Percentiles rank a stretch among this genome's conserved stretches.
These are phyloP conservation scores for Liopterus haemorrhoidalis DNA, from an alignment of 2,888 invertebrate genomes.

Conservation along the genomic window DNA sequence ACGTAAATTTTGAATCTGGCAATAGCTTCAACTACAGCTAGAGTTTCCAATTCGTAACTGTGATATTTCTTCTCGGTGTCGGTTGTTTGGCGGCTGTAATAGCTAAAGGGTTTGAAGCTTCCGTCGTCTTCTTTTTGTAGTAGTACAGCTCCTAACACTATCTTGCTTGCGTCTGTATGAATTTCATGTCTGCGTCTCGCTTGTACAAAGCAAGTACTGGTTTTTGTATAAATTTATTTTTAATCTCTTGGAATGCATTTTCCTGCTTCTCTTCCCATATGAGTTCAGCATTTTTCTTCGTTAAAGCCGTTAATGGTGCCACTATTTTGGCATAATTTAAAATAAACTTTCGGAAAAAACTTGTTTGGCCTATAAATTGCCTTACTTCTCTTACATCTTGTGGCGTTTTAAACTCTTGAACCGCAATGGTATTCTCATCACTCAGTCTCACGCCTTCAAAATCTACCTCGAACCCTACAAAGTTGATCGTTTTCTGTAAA, in stretches of 20 bases:
- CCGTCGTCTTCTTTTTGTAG: constrained; percentile 28
- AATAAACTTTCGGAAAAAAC: constrained; percentile 24
- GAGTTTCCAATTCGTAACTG: constrained; percentile 6
- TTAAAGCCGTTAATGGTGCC: too few species aligned
- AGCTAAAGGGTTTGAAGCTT: too few species aligned
- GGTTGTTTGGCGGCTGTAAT: too few species aligned
- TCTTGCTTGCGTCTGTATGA: constrained; percentile 18
- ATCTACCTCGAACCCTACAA: too few species aligned
- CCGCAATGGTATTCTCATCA: too few species aligned
- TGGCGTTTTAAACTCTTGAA: not conserved
- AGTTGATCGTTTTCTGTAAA: too few species aligned
- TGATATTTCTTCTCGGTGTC: constrained; percentile 12
- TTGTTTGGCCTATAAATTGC: not conserved
- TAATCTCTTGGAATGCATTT: constrained; percentile 15
- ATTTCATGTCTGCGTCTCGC: constrained; percentile 11
- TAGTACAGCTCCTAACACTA: constrained; percentile 1
- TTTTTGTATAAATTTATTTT: constrained; percentile 2
- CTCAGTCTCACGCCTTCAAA: too few species aligned
- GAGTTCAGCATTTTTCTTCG: too few species aligned
- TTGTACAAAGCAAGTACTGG: constrained; percentile 26
- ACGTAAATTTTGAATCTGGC: too few species aligned
- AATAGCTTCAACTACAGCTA: too few species aligned
- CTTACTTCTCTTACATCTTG: not conserved
- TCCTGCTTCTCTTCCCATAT: constrained; percentile 22
- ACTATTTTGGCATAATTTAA: too few species aligned